A percentile compares a stretch with the other conserved stretches of the same genome.
These are phyloP conservation scores for Hirudinaria manillensis DNA, from an alignment of 2,888 invertebrate genomes.

Conservation along the genomic window DNA sequence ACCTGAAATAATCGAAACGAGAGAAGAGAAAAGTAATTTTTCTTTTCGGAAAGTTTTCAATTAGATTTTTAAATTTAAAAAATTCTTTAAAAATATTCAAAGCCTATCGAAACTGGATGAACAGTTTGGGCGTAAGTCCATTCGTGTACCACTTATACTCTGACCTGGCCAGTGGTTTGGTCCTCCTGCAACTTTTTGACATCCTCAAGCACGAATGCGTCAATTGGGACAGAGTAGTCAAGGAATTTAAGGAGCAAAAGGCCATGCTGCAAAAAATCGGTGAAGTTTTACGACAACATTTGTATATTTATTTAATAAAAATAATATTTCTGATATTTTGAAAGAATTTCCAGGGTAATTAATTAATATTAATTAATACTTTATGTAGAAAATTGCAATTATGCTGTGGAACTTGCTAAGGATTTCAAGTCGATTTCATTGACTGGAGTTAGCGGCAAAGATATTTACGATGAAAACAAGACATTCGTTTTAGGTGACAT, in stretches of 20 bases:
- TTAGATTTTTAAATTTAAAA: neutral
- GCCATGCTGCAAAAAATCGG: slow-evolving; percentile 79
- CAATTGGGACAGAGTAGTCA: slow-evolving; percentile 74
- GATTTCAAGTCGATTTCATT: slow-evolving; percentile 83
- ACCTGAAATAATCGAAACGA: slow-evolving; percentile 82
- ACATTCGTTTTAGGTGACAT: slow-evolving; percentile 64
- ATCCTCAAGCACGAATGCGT: slow-evolving; percentile 92
- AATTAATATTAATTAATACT: neutral
- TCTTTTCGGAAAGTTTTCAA: neutral
- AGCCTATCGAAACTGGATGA: slow-evolving; percentile 99
- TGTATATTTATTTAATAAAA: too few relatives aligned
- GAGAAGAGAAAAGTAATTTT: slow-evolving; percentile 83
- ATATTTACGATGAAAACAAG: slow-evolving; percentile 72
- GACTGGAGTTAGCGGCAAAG: slow-evolving; percentile 91
- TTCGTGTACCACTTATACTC: slow-evolving; percentile 96
- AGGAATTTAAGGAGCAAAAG: slow-evolving; percentile 73
- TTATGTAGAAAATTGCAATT: slow-evolving; percentile 75
- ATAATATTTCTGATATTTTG: too few relatives aligned
- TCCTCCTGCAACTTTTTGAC: slow-evolving; percentile 93
- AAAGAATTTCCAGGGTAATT: too few relatives aligned
- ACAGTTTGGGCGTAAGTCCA: slow-evolving; percentile 93
- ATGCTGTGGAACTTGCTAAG: slow-evolving; percentile 89
- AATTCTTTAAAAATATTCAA: slow-evolving; percentile 38
- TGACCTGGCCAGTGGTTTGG: slow-evolving; percentile 87
- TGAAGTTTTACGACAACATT: slow-evolving; percentile 39